A percentile compares a stretch with the other conserved stretches of the same genome.
These are phyloP conservation scores for Thymelicus sylvestris DNA, from an alignment of 2,888 invertebrate species.

Conservation along the genomic window DNA sequence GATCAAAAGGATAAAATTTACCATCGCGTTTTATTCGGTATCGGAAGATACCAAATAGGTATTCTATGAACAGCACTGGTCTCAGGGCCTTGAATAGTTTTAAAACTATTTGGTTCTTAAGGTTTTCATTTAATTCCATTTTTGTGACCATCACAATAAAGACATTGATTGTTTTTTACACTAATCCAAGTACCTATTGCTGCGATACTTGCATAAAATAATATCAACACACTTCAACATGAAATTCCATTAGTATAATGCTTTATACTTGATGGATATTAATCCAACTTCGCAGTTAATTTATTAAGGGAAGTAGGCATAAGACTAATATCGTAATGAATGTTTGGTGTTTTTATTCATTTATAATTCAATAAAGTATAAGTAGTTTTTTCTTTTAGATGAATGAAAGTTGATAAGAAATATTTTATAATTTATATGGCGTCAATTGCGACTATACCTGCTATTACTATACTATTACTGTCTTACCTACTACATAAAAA, in stretches of 20 bases:
- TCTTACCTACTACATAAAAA: too few species aligned
- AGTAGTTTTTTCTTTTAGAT: background rate
- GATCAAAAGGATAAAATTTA: background rate
- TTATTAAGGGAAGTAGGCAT: background rate
- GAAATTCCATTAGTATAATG: background rate
- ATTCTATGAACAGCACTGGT: background rate
- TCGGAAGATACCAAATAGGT: background rate
- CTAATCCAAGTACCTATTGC: too few species aligned
- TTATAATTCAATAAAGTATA: background rate
- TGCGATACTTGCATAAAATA: background rate
- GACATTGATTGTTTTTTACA: background rate
- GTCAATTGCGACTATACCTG: too few species aligned
- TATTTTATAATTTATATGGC: too few species aligned
- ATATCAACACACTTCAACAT: background rate
- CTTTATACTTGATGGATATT: background rate
- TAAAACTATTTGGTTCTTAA: background rate
- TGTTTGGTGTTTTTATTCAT: background rate
- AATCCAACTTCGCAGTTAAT: background rate
- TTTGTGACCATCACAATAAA: background rate
- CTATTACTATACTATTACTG: too few species aligned
- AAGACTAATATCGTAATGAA: background rate
- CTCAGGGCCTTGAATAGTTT: background rate
- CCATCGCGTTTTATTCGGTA: background rate
- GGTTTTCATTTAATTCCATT: conserved; percentile 17
- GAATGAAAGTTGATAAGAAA: background rate